Conservation (phyloP, 2,113 vertebrate genomes). For the Danionella cerebrum region DNA sequence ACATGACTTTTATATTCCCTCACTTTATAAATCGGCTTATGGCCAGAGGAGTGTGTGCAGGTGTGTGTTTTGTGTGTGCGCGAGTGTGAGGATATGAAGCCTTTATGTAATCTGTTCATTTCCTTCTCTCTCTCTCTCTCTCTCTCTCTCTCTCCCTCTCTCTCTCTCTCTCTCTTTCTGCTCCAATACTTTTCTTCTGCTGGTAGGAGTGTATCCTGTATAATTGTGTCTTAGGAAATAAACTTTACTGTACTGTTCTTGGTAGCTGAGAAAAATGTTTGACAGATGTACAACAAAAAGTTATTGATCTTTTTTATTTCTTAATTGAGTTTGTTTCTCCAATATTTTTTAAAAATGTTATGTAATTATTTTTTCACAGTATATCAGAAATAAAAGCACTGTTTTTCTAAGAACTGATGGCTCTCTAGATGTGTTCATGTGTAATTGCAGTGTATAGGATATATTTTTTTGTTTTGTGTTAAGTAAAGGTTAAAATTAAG, state of each 20-base stretch:
- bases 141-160: slow-evolving; percentile 56
- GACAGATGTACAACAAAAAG: slow-evolving; percentile 66
- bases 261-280: slow-evolving; percentile 65
- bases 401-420: slow-evolving; percentile 62
- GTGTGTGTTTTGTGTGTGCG: slow-evolving; percentile 40
- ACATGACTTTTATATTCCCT: slow-evolving; percentile 61
- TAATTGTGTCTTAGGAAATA: slow-evolving; percentile 72
- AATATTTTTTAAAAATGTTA: slow-evolving; percentile 77
- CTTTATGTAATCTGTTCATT: slow-evolving; percentile 44
- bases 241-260: slow-evolving; percentile 75
- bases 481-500: no score
- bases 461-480: no score
- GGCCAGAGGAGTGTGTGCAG: slow-evolving; percentile 60
- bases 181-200: slow-evolving; percentile 74
- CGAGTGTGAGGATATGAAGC: slow-evolving; percentile 39
- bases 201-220: slow-evolving; percentile 78
- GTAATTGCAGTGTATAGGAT: no score
- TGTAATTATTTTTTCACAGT: slow-evolving; percentile 82
- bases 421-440: neutral
- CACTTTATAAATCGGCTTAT: slow-evolving; percentile 58
- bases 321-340: slow-evolving; percentile 58
- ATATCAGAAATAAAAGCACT: slow-evolving; percentile 79
- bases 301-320: slow-evolving; percentile 74
- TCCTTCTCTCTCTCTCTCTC: slow-evolving; percentile 65
- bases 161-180: slow-evolving; percentile 66